A percentile compares a stretch with the other conserved stretches of the same genome.
Evolutionary conservation across 2,888 invertebrate genomes (phyloP).

Genomic region (Archaeoteleia sp.): DNA sequence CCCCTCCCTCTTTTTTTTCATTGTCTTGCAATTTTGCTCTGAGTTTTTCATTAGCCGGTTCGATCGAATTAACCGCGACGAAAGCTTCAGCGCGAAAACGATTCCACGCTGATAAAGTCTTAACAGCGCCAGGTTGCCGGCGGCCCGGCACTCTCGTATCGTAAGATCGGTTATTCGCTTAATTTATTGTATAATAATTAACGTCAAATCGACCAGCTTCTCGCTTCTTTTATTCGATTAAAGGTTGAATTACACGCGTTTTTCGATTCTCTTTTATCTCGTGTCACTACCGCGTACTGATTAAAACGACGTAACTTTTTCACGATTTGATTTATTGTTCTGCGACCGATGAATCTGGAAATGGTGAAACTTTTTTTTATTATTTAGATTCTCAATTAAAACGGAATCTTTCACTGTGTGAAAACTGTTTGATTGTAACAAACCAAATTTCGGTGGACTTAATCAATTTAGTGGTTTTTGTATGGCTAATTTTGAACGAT

Average conservation of each 20-base stretch:
- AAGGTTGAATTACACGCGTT: not conserved
- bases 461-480: too few relatives aligned
- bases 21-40: conserved; percentile 27
- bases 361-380: too few relatives aligned
- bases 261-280: not conserved
- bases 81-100: conserved; percentile 42
- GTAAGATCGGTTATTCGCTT: conserved; percentile 7
- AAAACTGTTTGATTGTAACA: too few relatives aligned
- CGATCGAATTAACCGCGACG: conserved; percentile 45
- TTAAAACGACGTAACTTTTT: too few relatives aligned
- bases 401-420: too few relatives aligned
- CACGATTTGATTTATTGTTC: too few relatives aligned
- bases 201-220: not conserved
- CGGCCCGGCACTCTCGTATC: not conserved
- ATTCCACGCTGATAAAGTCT: conserved; percentile 37
- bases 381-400: too few relatives aligned
- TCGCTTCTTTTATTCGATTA: conserved; percentile 14
- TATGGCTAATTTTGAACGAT: too few relatives aligned
- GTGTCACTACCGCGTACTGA: too few relatives aligned
- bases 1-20: not conserved
- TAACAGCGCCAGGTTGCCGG: conserved; percentile 6
- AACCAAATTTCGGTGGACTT: too few relatives aligned
- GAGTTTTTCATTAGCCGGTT: conserved; percentile 36
- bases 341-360: too few relatives aligned
- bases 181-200: conserved; percentile 5